Evolutionary conservation across 2,113 vertebrate genomes (phyloP), one percentile per base, ranked within the genome.

Genomic region (Lepus timidus): DNA sequence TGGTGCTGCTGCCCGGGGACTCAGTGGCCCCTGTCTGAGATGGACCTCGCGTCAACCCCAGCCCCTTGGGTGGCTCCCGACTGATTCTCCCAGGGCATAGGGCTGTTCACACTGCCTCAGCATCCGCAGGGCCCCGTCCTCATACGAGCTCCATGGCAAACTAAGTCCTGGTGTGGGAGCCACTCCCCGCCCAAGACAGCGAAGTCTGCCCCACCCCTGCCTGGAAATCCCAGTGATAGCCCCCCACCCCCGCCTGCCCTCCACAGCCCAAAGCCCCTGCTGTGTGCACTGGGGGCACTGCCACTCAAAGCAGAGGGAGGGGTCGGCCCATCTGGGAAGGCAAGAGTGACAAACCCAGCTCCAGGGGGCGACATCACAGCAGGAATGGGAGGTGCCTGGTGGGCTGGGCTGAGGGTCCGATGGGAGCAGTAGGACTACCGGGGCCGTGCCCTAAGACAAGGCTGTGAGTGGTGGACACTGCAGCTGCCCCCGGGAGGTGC

Each of bases 281-380:
- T 36, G 25, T 70, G 61, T 51, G 31, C 36, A 31, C 19, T 3
- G 49, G 12, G 36, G 4, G n/a, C 49, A 19, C 33, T n/a, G 6
- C 23, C 44, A 44, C 44, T 44, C 44, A 44, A 44, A 44, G 39
- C 39, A 44, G 44, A 44, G 55, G 19, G 13, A 14, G 13, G 19
- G 5, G 55, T 58, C 55, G 14, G 55, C 55, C 55, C 55, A 58
- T 58, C 55, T 5, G 55, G 17, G 55, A 58, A 58, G 55, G 55
- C 55, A 58, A 19, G 55, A 19, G 55, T 58, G 55, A 44, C 44
- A 44, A 44, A 44, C 44, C 44, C 44, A 65, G 8, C 22, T 9
- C 52, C 12, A 0, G 5, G 52, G 68, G 12, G 68, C n/a, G 23
- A 31, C 58, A 4, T 2, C 3, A 0, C 44, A 29, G 44, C 51